A percentile compares a stretch with the other conserved stretches of the same genome.
Evolutionary conservation across 2,113 vertebrate genomes (phyloP).

Genomic region (Cavia aperea): DNA sequence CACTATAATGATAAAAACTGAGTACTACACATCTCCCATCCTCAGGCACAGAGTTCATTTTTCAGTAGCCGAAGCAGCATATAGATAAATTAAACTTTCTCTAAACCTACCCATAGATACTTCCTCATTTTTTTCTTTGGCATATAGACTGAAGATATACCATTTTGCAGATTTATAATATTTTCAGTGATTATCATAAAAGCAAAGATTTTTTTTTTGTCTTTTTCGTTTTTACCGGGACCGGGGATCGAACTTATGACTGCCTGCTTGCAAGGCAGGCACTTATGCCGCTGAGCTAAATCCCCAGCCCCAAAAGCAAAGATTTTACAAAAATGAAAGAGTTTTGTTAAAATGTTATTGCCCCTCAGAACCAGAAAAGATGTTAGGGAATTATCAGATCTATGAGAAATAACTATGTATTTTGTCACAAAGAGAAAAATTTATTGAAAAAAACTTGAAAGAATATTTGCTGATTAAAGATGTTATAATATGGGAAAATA

Average conservation of each 20-base stretch:
- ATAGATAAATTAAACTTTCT: background rate
- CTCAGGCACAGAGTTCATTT: background rate
- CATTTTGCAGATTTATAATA: background rate
- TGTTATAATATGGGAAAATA: background rate
- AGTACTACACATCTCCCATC: background rate
- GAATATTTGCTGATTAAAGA: conserved; percentile 11
- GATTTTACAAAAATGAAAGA: background rate
- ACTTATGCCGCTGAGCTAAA: no score
- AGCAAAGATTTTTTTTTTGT: background rate
- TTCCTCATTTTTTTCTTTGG: background rate
- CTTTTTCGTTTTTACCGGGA: no score
- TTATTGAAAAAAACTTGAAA: background rate
- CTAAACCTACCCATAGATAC: background rate
- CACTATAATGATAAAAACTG: background rate
- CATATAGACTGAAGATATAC: background rate
- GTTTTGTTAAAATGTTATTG: conserved; percentile 16
- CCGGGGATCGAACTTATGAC: no score
- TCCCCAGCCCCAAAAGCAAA: background rate
- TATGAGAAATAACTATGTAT: background rate
- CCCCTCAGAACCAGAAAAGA: background rate
- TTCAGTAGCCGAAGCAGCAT: background rate
- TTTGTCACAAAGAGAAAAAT: conserved; percentile 21
- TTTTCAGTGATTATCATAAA: background rate
- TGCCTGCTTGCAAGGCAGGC: no score
- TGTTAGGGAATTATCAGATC: background rate